A percentile compares a stretch with the other conserved stretches of the same genome.
Evolutionary conservation across 2,113 vertebrate species (phyloP).

Genomic region (Chaenocephalus aceratus): DNA sequence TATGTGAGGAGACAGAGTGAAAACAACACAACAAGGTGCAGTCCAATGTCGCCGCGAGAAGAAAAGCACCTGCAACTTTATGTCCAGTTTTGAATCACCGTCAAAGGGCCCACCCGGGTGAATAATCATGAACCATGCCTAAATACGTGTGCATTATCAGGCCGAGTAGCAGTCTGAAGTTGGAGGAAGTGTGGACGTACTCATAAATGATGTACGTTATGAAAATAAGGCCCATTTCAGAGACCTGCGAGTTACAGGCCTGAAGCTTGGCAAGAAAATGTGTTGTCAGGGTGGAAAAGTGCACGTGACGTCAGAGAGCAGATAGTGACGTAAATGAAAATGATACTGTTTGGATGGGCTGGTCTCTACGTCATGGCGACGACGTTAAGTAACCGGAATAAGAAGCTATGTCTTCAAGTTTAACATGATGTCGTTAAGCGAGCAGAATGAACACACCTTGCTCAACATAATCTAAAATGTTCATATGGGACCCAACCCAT

Average conservation of each 20-base stretch:
- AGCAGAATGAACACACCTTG: not conserved
- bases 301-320: constrained; percentile 9
- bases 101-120: not conserved
- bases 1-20: constrained; percentile 33
- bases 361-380: not conserved
- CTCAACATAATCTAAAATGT: not conserved
- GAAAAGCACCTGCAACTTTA: constrained; percentile 28
- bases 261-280: not conserved
- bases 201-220: not conserved
- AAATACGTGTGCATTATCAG: not conserved
- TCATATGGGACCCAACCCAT: constrained; percentile 2
- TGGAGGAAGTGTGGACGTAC: not conserved
- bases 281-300: not conserved
- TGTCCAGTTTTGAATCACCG: constrained; percentile 6
- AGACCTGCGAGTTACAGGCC: not conserved
- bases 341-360: not conserved
- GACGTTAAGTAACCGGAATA: not conserved
- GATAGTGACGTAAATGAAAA: constrained; percentile 17
- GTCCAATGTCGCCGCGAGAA: constrained; percentile 24
- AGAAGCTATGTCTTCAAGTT: not conserved
- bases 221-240: not conserved
- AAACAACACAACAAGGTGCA: constrained; percentile 14
- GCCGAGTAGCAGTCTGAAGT: not conserved
- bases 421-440: not conserved
- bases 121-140: not conserved